These are phyloP conservation scores for Corbicula japonica DNA, from an alignment of 2,888 invertebrate genomes.

Conservation along the genomic window DNA sequence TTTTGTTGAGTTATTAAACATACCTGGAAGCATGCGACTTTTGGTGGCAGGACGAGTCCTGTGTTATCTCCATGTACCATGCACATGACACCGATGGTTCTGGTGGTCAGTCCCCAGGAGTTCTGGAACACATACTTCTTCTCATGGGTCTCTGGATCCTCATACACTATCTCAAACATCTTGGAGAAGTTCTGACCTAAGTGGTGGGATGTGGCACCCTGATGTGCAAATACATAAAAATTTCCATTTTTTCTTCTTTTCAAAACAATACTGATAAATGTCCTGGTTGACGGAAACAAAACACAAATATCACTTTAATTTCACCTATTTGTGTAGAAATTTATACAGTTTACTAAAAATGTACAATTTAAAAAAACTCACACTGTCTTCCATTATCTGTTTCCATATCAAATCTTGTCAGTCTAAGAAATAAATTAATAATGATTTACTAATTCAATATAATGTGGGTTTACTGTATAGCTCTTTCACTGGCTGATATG, in stretches of 20 bases:
- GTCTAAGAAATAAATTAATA: no score
- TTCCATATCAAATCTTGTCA: no score
- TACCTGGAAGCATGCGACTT: constrained; percentile 94
- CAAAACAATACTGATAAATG: no score
- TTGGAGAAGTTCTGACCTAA: constrained; percentile 99
- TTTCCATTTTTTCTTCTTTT: no score
- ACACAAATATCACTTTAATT: no score
- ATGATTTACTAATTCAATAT: no score
- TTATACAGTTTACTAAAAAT: no score
- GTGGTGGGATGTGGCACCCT: constrained; percentile 98
- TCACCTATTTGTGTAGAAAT: no score
- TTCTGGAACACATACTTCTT: constrained; percentile 95
- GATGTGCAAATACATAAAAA: constrained; percentile 4
- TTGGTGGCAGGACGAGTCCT: constrained; percentile 97
- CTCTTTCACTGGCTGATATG: not conserved
- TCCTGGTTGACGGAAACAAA: no score
- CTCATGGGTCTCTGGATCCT: constrained; percentile 94
- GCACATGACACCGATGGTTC: constrained; percentile 94
- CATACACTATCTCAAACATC: constrained; percentile 99
- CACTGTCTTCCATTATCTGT: no score
- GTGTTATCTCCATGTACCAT: constrained; percentile 98
- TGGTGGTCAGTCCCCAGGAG: constrained; percentile 99
- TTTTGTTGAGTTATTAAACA: not conserved
- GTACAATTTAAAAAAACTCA: no score
- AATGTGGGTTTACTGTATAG: not conserved